Evolutionary conservation across 2,113 vertebrate genomes (phyloP).

Genomic region (Sterrhoptilus dennistouni): DNA sequence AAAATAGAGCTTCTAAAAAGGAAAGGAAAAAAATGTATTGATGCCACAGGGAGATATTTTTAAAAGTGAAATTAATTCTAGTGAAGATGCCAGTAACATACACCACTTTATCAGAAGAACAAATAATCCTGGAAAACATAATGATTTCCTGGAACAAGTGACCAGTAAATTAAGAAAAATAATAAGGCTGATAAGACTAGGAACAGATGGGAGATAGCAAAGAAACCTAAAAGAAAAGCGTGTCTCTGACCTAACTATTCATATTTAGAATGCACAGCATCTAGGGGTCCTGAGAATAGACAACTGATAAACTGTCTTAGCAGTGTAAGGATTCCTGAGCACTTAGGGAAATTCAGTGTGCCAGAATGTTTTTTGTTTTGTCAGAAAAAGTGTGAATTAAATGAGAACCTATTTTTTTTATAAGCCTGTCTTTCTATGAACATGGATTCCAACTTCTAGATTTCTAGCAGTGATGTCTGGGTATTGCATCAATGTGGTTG

Average conservation of each 20-base stretch:
- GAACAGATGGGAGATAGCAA: not conserved
- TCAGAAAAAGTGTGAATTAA: not conserved
- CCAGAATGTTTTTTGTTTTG: not conserved
- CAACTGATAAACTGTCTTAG: not conserved
- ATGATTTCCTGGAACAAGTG: not conserved
- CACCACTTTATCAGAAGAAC: not conserved
- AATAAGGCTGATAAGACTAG: not conserved
- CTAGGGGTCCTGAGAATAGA: not conserved
- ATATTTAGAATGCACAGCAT: not conserved
- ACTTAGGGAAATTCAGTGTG: not conserved
- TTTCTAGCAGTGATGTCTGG: not conserved
- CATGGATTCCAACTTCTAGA: not conserved
- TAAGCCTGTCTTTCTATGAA: not conserved
- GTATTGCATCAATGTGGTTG: not conserved
- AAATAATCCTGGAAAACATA: not conserved
- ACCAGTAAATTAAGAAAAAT: not conserved
- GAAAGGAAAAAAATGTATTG: not conserved
- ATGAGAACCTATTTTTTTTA: not conserved
- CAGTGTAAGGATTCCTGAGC: not conserved
- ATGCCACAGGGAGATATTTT: not conserved
- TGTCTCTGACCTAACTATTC: not conserved
- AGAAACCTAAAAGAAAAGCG: not conserved
- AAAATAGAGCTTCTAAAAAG: slow-evolving; percentile 18
- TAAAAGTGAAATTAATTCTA: slow-evolving; percentile 18
- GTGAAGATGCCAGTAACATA: not conserved